Evolutionary conservation across 2,888 invertebrate genomes (phyloP), one percentile per base, ranked within the genome.

Genomic region (Heliothis peltigera): DNA sequence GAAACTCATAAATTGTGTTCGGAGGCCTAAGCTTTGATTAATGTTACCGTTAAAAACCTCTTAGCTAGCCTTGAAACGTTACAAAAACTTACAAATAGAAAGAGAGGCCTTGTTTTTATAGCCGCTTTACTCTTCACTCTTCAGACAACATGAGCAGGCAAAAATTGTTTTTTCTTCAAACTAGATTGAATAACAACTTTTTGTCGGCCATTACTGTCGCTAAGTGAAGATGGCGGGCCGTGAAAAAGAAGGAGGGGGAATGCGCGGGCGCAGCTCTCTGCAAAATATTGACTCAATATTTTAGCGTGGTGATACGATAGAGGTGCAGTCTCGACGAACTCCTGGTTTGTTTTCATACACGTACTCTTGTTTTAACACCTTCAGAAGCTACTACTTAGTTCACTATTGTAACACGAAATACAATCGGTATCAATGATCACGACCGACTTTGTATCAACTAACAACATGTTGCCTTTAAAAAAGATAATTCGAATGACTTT

Each of bases 261-360:
- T 70, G 79, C 71, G 68, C 64, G 46, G 42, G 77, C 77, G 83
- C 79, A 55, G 39, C 62, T 63, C 62, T 63, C 66, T 75, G 77
- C 74, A 77, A 83, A 82, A 77, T 83, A 83, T 82, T 82, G 75
- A 77, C 76, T 52, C 53, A 67, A 52, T 46, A 32, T n/a, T 66
- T 83, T 81, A 83, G 68, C 77, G 46, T 48, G 17, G 21, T 51
- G 69, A 63, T 63, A 47, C 52, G 68, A 51, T 60, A 48, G 55
- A 48, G 58, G 21, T 70, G 39, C 48, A 55, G 32, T 64, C 60
- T 69, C 65, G 62, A 66, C 75, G 55, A 43, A 19, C 60, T 61
- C 57, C 75, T 80, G 54, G 66, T 80, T 62, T 71, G 54, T 49
- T 47, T 49, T 35, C 43, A 22, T 64, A 62, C 56, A 59, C 22